Evolutionary conservation across 2,113 vertebrate species (phyloP), one percentile per base, ranked within the genome.

Genomic region (Vireo altiloquus): DNA sequence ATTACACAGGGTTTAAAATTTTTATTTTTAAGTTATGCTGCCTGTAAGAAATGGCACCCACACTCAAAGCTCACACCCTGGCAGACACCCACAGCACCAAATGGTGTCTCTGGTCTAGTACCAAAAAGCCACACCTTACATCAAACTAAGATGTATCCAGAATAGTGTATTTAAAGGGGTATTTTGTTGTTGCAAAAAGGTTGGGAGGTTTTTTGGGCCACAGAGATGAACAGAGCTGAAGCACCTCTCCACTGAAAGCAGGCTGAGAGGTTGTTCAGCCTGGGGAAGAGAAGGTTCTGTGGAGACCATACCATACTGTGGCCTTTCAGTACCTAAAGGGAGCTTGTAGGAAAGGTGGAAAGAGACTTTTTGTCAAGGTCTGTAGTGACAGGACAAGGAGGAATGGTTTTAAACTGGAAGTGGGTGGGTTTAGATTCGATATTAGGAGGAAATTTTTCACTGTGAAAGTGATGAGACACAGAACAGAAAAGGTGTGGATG

Each of bases 21-120:
- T 13, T 28, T 4, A 9, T 35, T 80, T 86, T 63, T 17, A 57
- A 47, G 40, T 31, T 17, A 9, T 7, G n/a, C 16, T 56, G 49
- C 76, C 33, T 42, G 30, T 44, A 53, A 83, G 77, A 83, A 81
- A 49, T 1, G 19, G 50, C 54, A 53, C 27, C 42, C 15, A 5
- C 0, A 0, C 40, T 56, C 50, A 53, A 24, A 72, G 30, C 33
- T 59, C 5, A 0, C 16, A 27, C 33, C n/a, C 23, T 54, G 53
- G 31, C 68, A 69, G 30, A 40, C 30, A 13, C 30, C 57, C 47
- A 9, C 22, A 28, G 44, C 39, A 30, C 27, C 3, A 2, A n/a
- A 6, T 2, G 11, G 22, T 49, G n/a, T 20, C 50, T 10, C 56
- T 23, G 7, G 18, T 18, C 53, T 30, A 16, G 30, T 0, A 30